These are phyloP conservation scores for Tyto alba DNA, from an alignment of 2,113 vertebrate genomes.

Conservation along the genomic window DNA sequence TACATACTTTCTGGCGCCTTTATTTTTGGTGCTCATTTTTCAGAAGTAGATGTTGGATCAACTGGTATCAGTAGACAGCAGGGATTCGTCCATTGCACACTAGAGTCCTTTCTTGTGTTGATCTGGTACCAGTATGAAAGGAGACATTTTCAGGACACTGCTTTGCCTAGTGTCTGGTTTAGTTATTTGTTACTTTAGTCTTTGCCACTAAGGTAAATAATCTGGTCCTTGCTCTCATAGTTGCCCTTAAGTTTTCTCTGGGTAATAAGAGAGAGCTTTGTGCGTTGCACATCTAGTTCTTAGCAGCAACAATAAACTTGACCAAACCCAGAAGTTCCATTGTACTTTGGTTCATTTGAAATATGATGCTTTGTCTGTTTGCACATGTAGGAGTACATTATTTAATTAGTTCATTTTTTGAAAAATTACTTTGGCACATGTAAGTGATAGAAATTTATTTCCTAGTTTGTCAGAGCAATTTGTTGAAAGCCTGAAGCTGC, in stretches of 20 bases:
- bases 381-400: not conserved
- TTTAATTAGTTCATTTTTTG: not conserved
- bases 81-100: not conserved
- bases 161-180: not conserved
- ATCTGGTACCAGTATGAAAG: not conserved
- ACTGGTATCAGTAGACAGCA: not conserved
- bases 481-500: not conserved
- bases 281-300: fast-evolving
- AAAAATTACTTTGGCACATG: not conserved
- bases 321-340: not conserved
- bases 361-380: not conserved
- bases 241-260: not conserved
- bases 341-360: not conserved
- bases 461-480: not conserved
- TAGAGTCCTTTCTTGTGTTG: not conserved
- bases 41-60: not conserved
- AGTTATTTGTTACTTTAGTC: not conserved
- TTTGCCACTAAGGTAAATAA: not conserved
- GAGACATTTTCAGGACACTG: not conserved
- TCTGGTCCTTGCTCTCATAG: not conserved
- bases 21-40: not conserved
- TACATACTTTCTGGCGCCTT: not conserved
- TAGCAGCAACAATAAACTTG: not conserved
- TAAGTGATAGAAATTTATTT: not conserved
- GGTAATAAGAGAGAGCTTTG: not conserved